phyloP scores from a whole-genome alignment of 2,797 vertebrate species.

The Melanogrammus aeglefinus region DNA sequence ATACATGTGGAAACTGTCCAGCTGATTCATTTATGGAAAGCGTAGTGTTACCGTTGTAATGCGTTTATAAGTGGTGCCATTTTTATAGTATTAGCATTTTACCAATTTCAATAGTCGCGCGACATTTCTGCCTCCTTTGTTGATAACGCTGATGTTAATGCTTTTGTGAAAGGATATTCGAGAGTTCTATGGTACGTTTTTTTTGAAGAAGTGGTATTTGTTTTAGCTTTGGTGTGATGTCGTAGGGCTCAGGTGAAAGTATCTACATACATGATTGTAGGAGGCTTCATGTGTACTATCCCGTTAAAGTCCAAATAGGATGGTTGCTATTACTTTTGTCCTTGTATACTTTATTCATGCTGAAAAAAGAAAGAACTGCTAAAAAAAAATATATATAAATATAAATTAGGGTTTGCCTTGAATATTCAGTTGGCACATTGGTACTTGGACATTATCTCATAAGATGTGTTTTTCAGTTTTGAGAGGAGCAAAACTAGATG shows the following conservation, averaged over 20 bases:
- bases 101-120: constrained; percentile 53
- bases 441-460: not conserved
- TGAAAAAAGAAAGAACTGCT: constrained; percentile 58
- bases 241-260: constrained; percentile 45
- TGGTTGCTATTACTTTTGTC: constrained; percentile 45
- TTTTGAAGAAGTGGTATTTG: constrained; percentile 43
- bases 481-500: not conserved
- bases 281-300: constrained; percentile 45
- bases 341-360: constrained; percentile 46
- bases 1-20: constrained; percentile 42
- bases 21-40: constrained; percentile 33
- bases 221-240: constrained; percentile 42
- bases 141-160: constrained; percentile 50
- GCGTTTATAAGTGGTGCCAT: constrained; percentile 33
- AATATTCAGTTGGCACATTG: not conserved
- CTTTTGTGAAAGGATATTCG: constrained; percentile 45
- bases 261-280: constrained; percentile 57
- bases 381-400: constrained; percentile 13
- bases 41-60: constrained; percentile 32
- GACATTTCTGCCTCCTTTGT: constrained; percentile 56
- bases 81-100: constrained; percentile 38
- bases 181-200: constrained; percentile 52
- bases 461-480: not conserved
- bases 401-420: not conserved
- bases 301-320: constrained; percentile 38